A percentile compares a stretch with the other conserved stretches of the same genome.
Conservation (phyloP, 2,797 vertebrate genomes). For the Pelodytes ibericus region DNA sequence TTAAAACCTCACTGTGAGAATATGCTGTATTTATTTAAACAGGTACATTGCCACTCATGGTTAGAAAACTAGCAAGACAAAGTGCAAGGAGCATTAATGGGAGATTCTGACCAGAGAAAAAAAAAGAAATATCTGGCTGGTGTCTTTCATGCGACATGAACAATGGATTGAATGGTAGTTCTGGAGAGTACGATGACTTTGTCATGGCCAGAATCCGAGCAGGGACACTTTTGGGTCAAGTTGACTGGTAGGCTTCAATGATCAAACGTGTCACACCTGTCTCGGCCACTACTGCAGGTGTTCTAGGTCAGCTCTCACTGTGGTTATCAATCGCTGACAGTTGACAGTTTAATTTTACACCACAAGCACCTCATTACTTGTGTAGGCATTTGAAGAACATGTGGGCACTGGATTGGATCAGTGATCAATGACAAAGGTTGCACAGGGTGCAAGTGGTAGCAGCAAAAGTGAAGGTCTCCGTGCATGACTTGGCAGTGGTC, state of each 20-base stretch:
- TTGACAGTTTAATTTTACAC: constrained; percentile 99
- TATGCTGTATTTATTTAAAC: not conserved
- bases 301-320: constrained; percentile 88
- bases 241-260: constrained; percentile 81
- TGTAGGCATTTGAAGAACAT: constrained; percentile 90
- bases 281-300: constrained; percentile 83
- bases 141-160: constrained; percentile 47
- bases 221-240: constrained; percentile 74
- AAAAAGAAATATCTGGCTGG: not conserved
- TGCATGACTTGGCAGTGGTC: constrained; percentile 86
- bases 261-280: constrained; percentile 86
- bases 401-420: constrained; percentile 99
- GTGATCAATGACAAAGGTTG: constrained; percentile 99
- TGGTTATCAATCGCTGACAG: constrained; percentile 99
- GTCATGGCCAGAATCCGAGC: constrained; percentile 69
- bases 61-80: constrained; percentile 29
- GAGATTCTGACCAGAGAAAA: constrained; percentile 16
- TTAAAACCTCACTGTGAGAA: constrained; percentile 40
- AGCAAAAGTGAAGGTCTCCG: constrained; percentile 92
- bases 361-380: constrained; percentile 98
- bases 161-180: constrained; percentile 49
- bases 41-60: constrained; percentile 31
- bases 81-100: not conserved
- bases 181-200: constrained; percentile 66
- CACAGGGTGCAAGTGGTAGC: constrained; percentile 80